phyloP scores from a whole-genome alignment of 2,888 invertebrate species.

The Seira sanloemensis region DNA sequence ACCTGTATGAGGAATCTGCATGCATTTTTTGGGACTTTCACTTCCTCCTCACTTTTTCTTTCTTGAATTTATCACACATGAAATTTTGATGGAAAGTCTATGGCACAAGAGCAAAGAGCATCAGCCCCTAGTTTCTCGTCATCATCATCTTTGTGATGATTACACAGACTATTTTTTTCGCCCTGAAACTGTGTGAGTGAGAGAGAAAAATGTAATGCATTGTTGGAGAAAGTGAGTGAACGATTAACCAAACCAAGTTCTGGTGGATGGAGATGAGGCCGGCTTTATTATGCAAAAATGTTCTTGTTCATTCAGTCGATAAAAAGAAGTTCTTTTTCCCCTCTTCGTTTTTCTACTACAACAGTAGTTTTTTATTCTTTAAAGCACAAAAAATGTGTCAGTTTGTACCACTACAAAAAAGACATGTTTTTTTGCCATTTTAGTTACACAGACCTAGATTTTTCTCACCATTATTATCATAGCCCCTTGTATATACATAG shows the following conservation, averaged over 20 bases:
- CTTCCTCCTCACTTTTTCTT: constrained; percentile 3
- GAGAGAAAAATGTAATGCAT: no score
- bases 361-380: constrained; percentile 10
- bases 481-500: not conserved
- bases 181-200: not conserved
- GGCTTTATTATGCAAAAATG: constrained; percentile 58
- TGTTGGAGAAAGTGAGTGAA: constrained; percentile 39
- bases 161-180: constrained; percentile 5
- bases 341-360: not conserved
- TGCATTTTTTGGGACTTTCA: not conserved
- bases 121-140: constrained; percentile 12
- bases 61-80: constrained; percentile 20
- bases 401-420: constrained; percentile 18
- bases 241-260: constrained; percentile 60
- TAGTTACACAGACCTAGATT: constrained; percentile 43
- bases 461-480: not conserved
- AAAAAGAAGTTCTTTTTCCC: constrained; percentile 25
- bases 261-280: constrained; percentile 25
- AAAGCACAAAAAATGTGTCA: constrained; percentile 45
- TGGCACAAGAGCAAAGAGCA: not conserved
- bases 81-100: constrained; percentile 18
- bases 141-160: constrained; percentile 15
- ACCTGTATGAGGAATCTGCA: constrained; percentile 18
- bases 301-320: constrained; percentile 49
- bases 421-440: constrained; percentile 36